Conservation (phyloP, 30 jellyfish, hydroid and myxozoan genomes). For the Hydra vulgaris region DNA sequence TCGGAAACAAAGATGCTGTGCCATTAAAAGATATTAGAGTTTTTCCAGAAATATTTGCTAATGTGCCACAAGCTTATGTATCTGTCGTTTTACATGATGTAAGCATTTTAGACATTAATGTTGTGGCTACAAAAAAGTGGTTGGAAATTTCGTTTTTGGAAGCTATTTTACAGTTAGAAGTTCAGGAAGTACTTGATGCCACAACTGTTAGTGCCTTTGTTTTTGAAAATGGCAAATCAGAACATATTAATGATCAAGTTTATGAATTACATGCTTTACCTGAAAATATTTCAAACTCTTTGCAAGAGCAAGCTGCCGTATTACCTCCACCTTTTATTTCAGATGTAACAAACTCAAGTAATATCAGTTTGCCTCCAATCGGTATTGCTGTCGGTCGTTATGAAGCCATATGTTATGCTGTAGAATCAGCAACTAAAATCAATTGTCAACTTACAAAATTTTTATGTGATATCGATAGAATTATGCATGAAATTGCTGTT, state of each 20-base stretch:
- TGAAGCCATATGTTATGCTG: conserved; percentile 12
- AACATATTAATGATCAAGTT: conserved; percentile 46
- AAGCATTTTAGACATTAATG: conserved; percentile 40
- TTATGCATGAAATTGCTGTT: conserved; percentile 28
- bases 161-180: conserved; percentile 25
- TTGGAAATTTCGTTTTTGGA: conserved; percentile 38
- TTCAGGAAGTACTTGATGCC: conserved; percentile 22
- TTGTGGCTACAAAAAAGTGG: conserved; percentile 30
- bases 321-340: not conserved
- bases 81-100: conserved; percentile 52
- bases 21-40: conserved; percentile 19
- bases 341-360: not conserved
- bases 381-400: not conserved
- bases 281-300: not conserved
- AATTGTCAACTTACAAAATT: conserved; percentile 19
- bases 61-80: conserved; percentile 48
- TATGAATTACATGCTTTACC: conserved; percentile 47
- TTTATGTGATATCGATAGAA: conserved; percentile 30
- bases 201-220: conserved; percentile 26
- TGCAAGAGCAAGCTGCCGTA: not conserved
- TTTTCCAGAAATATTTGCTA: conserved; percentile 16
- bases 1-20: conserved; percentile 37
- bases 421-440: not conserved
- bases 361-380: not conserved
- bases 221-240: conserved; percentile 14